These are phyloP conservation scores for Mythimna albipuncta DNA, from an alignment of 2,888 invertebrate genomes.

Conservation along the genomic window DNA sequence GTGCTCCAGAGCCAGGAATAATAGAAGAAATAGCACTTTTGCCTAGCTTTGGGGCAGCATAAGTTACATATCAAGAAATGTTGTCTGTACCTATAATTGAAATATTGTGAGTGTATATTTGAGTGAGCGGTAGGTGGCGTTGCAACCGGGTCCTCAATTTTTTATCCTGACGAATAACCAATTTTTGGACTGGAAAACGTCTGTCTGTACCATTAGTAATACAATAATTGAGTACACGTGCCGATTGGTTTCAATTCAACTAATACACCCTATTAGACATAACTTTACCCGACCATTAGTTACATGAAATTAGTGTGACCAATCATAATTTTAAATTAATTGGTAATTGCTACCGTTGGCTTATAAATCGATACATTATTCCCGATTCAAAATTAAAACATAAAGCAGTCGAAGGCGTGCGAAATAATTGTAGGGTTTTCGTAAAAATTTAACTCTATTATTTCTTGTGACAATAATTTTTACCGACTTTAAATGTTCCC, in stretches of 20 bases:
- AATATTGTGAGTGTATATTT: no score
- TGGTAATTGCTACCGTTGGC: conserved; percentile 56
- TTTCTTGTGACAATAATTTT: conserved; percentile 20
- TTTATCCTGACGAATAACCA: no score
- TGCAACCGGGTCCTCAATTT: no score
- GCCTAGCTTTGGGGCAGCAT: no score
- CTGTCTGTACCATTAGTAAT: conserved; percentile 1
- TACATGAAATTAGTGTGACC: conserved; percentile 57
- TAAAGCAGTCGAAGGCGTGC: conserved; percentile 37
- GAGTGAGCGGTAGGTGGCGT: no score
- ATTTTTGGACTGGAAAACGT: no score
- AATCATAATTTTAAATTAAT: conserved; percentile 62
- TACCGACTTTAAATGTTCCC: conserved; percentile 12
- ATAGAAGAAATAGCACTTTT: no score
- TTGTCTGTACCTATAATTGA: no score
- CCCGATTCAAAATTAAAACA: conserved; percentile 49
- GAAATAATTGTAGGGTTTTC: conserved; percentile 34
- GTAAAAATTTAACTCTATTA: conserved; percentile 17
- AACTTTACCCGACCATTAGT: conserved; percentile 40
- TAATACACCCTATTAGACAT: conserved; percentile 42
- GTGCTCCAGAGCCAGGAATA: no score
- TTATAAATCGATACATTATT: conserved; percentile 53
- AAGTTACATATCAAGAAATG: no score
- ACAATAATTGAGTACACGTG: conserved; percentile 51
- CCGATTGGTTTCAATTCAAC: conserved; percentile 43